Percentiles rank a stretch among this genome's conserved stretches.
Conservation (phyloP, 2,888 invertebrate species). For the Cheilosia grossa region DNA sequence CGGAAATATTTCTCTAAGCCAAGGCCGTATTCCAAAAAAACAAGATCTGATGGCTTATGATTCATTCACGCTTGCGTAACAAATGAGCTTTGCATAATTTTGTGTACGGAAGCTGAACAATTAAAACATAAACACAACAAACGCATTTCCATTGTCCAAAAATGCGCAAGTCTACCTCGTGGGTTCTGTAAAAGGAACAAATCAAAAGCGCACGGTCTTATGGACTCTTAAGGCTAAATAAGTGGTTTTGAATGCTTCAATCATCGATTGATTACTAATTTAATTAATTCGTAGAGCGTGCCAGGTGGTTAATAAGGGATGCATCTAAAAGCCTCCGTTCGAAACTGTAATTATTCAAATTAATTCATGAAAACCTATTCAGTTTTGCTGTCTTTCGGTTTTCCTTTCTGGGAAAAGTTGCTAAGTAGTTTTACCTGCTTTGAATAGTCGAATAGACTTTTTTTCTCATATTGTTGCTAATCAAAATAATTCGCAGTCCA, state of each 20-base stretch:
- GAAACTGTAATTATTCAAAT: conserved; percentile 35
- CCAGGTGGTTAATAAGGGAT: background rate
- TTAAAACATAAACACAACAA: background rate
- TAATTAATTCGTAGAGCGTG: conserved; percentile 24
- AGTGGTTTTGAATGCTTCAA: too few species aligned
- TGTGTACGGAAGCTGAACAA: conserved; percentile 20
- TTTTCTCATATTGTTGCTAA: conserved; percentile 19
- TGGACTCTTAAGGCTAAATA: background rate
- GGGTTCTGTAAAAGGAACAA: conserved; percentile 16
- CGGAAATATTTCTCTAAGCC: conserved; percentile 27
- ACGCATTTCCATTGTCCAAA: background rate
- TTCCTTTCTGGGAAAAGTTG: conserved; percentile 56
- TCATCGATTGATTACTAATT: background rate
- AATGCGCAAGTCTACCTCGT: conserved; percentile 3
- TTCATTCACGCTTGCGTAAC: conserved; percentile 12
- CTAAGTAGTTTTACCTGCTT: background rate
- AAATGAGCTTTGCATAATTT: conserved; percentile 41
- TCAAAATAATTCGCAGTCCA: conserved; percentile 6
- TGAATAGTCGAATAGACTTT: background rate
- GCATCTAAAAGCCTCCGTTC: too few species aligned
- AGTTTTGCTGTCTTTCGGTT: conserved; percentile 27
- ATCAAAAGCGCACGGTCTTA: background rate
- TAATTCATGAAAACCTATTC: background rate
- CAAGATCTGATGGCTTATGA: conserved; percentile 3
- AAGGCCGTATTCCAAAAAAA: conserved; percentile 22